phyloP scores from a whole-genome alignment of 53 echinoderm and acorn worm genomes.

The Holothuria scabra region DNA sequence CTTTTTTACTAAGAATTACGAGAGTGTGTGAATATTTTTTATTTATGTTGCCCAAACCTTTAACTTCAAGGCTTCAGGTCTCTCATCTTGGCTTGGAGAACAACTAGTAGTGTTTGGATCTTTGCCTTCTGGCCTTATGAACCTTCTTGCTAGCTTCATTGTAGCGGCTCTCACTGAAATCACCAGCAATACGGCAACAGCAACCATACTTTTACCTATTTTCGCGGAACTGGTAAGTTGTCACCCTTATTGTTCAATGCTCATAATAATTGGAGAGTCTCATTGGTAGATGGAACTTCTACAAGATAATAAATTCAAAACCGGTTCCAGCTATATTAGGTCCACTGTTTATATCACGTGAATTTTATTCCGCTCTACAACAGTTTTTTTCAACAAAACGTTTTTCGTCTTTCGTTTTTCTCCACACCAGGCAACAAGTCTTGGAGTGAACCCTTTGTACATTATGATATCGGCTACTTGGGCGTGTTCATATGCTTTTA shows the following conservation, averaged over 20 bases:
- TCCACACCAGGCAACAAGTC: conserved; percentile 64
- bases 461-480: conserved; percentile 86
- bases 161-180: conserved; percentile 57
- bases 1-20: no score
- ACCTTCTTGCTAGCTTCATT: conserved; percentile 70
- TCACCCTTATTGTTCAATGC: no score
- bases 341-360: no score
- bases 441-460: conserved; percentile 83
- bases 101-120: conserved; percentile 64
- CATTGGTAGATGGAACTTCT: no score
- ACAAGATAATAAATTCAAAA: no score
- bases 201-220: conserved; percentile 92
- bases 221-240: conserved; percentile 83
- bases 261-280: no score
- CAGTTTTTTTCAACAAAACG: no score
- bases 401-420: no score
- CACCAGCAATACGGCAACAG: conserved; percentile 82
- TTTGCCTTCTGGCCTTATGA: conserved; percentile 66
- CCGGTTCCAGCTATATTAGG: no score
- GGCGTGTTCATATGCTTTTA: conserved; percentile 96
- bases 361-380: no score
- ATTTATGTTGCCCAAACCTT: no score
- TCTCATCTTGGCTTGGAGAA: conserved; percentile 83
- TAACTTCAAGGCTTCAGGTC: conserved; percentile 81
- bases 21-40: no score